phyloP scores from a whole-genome alignment of 2,888 invertebrate species.

The Sicus ferrugineus region DNA sequence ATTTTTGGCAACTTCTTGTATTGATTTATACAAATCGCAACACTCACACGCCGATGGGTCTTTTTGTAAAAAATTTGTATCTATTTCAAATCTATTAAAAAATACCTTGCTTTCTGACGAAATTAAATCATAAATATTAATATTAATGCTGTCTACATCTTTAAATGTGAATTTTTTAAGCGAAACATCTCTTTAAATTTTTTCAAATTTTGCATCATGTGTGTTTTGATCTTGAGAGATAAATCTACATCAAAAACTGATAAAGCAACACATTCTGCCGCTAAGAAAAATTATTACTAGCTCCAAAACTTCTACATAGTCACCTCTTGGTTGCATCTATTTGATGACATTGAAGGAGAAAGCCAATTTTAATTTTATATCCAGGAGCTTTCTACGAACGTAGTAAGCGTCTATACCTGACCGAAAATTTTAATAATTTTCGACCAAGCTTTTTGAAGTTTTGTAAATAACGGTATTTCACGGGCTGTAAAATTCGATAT shows the following conservation, averaged over 20 bases:
- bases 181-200: not conserved
- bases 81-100: not conserved
- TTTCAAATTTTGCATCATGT: not conserved
- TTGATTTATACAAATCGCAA: not conserved
- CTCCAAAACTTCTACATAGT: not conserved
- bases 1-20: not conserved
- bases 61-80: not conserved
- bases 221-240: not conserved
- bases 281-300: not conserved
- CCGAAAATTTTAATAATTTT: not conserved
- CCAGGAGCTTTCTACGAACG: not conserved
- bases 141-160: not conserved
- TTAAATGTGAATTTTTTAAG: not conserved
- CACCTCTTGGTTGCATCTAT: constrained; percentile 65
- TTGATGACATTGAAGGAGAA: constrained; percentile 77
- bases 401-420: not conserved
- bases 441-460: not conserved
- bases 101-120: not conserved
- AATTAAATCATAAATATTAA: not conserved
- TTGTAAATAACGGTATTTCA: not conserved
- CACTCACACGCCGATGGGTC: not conserved
- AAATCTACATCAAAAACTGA: not conserved
- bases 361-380: not conserved
- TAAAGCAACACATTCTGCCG: not conserved
- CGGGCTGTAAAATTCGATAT: not conserved